Base-by-base conservation (phyloP, 2,113 vertebrate species). In the Dascyllus trimaculatus region DNA sequence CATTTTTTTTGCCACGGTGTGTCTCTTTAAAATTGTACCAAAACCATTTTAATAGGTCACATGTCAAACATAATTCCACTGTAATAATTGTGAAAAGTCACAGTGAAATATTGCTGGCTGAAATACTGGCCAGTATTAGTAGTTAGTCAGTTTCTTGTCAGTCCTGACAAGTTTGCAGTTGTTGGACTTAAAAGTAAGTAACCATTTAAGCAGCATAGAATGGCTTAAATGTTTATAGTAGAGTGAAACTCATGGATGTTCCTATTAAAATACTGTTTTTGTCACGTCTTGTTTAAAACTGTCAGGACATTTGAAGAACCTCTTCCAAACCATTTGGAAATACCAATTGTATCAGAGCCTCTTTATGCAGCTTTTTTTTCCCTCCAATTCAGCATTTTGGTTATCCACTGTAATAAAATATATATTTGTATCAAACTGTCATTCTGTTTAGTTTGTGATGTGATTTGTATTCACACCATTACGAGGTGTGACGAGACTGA, bases 341-440 rank as follows among this genome's bases (percentile, higher is more conserved):
- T 65, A 11, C 51, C 5, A 9, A 15, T 26, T 46, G 45, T 58
- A 19, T 25, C 54, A 26, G 13, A 61, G 0, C 18, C 6, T 70
- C 0, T 48, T 5, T 29, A 29, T 29, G 6, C 29, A 29, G 45
- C 19, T 71, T 56, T 21, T 11, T 59, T 19, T 40, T 15, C 46
- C 69, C 71, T 75, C 2, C 8, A 56, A 0, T 56, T 60, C 13
- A n/a, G 19, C 25, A 24, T 51, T 43, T 63, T 38, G 51, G 21
- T 57, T 1, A 0, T 71, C 57, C 48, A 13, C 32, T 54, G 3
- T 21, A 84, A 84, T 73, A 76, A 86, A 85, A 63, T 71, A 14
- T 72, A 78, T 74, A 74, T 85, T 79, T 63, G 1, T 83, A 76
- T 76, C 5, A 60, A 14, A 43, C 40, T 43, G 18, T 45, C 51